These are phyloP conservation scores for Galerucella calmariensis DNA, from an alignment of 2,888 invertebrate genomes.

Conservation along the genomic window DNA sequence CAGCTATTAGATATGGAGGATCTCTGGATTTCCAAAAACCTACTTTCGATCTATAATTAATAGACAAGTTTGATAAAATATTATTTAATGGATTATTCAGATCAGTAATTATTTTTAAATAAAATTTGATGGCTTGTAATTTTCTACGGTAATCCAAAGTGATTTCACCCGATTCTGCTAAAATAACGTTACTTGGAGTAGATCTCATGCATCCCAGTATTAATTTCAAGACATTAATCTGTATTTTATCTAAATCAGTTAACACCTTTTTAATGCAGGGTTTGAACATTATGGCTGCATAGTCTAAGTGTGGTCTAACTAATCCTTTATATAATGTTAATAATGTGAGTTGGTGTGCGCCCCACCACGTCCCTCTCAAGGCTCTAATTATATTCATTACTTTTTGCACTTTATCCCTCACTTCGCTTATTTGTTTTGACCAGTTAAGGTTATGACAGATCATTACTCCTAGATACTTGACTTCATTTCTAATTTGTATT, in stretches of 20 bases:
- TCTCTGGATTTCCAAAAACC: too few relatives aligned
- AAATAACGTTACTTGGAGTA: neutral
- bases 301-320: neutral
- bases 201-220: neutral
- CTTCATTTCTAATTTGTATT: too few relatives aligned
- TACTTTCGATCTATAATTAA: too few relatives aligned
- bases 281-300: neutral
- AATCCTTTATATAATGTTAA: neutral
- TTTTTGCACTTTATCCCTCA: neutral
- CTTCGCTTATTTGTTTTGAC: neutral
- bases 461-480: too few relatives aligned
- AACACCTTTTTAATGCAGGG: neutral
- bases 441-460: too few relatives aligned
- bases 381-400: neutral
- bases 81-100: too few relatives aligned
- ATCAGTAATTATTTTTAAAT: too few relatives aligned
- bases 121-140: neutral
- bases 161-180: neutral
- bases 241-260: neutral
- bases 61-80: too few relatives aligned
- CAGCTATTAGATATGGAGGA: too few relatives aligned
- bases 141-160: too few relatives aligned
- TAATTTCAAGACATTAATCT: neutral
- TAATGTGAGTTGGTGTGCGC: neutral
- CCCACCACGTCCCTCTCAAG: neutral